phyloP scores from a whole-genome alignment of 2,888 invertebrate species.

The Lamellibrachia columna region DNA sequence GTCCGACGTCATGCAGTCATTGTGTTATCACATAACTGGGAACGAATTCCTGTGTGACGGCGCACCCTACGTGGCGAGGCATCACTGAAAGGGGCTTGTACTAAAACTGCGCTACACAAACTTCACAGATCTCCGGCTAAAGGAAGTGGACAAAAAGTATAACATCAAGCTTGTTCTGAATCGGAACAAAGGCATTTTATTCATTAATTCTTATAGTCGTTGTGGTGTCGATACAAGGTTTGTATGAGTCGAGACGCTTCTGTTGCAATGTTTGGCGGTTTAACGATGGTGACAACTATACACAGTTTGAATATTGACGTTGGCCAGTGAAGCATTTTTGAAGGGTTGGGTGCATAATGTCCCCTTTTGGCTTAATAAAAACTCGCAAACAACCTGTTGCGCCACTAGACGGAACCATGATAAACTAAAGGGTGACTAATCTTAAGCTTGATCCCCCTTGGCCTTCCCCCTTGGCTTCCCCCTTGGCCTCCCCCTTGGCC shows the following conservation, averaged over 20 bases:
- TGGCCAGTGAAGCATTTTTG: too few species aligned
- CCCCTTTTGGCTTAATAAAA: too few species aligned
- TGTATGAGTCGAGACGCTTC: not conserved
- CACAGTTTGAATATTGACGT: too few species aligned
- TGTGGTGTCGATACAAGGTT: not conserved
- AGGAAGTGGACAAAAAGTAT: not conserved
- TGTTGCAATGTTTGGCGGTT: not conserved
- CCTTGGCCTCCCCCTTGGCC: too few species aligned
- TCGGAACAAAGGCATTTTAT: not conserved
- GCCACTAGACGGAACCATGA: too few species aligned
- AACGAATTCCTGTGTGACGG: not conserved
- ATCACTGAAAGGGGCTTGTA: not conserved
- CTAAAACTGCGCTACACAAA: not conserved
- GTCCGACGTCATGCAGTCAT: not conserved
- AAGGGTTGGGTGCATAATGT: too few species aligned
- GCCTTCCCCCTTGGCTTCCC: too few species aligned
- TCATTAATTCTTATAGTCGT: not conserved
- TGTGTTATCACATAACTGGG: not conserved
- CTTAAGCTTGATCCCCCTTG: too few species aligned
- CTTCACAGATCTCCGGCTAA: not conserved
- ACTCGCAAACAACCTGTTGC: too few species aligned
- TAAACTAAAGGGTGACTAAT: too few species aligned
- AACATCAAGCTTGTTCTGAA: not conserved
- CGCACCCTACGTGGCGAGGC: not conserved
- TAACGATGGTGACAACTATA: not conserved